Percentiles rank a stretch among this genome's conserved stretches.
Conservation (phyloP, 2,888 invertebrate genomes). For the Lapara coniferarum region DNA sequence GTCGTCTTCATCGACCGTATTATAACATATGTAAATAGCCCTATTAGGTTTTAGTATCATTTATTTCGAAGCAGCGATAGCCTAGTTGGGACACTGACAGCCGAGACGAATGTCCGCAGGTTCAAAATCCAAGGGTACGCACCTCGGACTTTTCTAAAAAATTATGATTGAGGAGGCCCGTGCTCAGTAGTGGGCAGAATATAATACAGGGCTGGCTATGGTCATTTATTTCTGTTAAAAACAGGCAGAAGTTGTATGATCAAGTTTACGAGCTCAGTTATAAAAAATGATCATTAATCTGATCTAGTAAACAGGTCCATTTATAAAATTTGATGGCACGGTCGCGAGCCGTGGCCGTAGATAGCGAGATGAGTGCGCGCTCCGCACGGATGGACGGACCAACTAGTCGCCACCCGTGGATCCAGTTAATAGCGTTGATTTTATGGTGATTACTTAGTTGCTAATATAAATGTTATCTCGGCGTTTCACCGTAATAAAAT, state of each 20-base stretch:
- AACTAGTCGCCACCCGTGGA: not conserved
- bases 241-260: not conserved
- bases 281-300: slow-evolving; percentile 33
- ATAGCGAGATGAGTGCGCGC: not conserved
- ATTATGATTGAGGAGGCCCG: too few species aligned
- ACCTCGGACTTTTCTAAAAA: too few species aligned
- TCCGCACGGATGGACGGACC: not conserved
- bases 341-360: slow-evolving; percentile 31
- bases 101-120: too few species aligned
- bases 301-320: slow-evolving; percentile 34
- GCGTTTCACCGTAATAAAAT: slow-evolving; percentile 69
- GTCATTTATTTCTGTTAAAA: not conserved
- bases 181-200: too few species aligned
- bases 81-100: too few species aligned
- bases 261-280: slow-evolving; percentile 1
- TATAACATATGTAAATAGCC: not conserved
- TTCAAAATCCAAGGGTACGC: too few species aligned
- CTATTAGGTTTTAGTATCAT: not conserved
- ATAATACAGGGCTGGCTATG: too few species aligned
- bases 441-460: slow-evolving; percentile 68
- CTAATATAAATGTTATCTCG: slow-evolving; percentile 67
- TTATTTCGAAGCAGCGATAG: too few species aligned
- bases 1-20: too few species aligned
- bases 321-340: slow-evolving; percentile 32
- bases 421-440: slow-evolving; percentile 45